Percentiles rank a stretch among this genome's conserved stretches.
phyloP scores from a whole-genome alignment of 2,797 vertebrate species.

The Enteromius paludinosus region DNA sequence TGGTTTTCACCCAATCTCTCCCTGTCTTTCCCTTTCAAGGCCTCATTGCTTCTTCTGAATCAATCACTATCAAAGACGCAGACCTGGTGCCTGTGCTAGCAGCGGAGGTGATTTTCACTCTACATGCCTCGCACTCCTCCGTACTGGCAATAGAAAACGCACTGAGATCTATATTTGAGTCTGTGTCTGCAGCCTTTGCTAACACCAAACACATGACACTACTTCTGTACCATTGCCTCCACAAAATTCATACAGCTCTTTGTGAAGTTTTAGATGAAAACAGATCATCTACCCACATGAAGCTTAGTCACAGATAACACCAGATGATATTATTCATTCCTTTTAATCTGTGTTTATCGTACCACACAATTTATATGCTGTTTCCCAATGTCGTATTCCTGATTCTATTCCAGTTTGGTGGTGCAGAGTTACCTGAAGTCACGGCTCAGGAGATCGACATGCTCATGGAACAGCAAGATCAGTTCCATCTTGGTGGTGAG shows the following conservation, averaged over 20 bases:
- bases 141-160: background rate
- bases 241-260: constrained; percentile 32
- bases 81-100: constrained; percentile 69
- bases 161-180: constrained; percentile 37
- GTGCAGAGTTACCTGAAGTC: constrained; percentile 79
- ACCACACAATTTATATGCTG: constrained; percentile 4
- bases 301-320: constrained; percentile 29
- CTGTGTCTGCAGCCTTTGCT: background rate
- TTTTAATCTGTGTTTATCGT: background rate
- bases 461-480: constrained; percentile 77
- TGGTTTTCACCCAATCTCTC: constrained; percentile 21
- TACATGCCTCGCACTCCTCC: constrained; percentile 4
- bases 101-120: constrained; percentile 72
- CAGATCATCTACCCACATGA: constrained; percentile 22
- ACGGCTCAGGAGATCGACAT: constrained; percentile 78
- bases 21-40: constrained; percentile 52
- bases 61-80: constrained; percentile 79
- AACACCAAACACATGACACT: constrained; percentile 8
- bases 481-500: constrained; percentile 66
- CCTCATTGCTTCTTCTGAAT: constrained; percentile 66
- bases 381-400: background rate
- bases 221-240: constrained; percentile 7
- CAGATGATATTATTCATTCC: constrained; percentile 11
- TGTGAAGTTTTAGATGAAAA: constrained; percentile 20
- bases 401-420: constrained; percentile 65